Evolutionary conservation across 2,113 vertebrate species (phyloP).

Genomic region (Origma solitaria): DNA sequence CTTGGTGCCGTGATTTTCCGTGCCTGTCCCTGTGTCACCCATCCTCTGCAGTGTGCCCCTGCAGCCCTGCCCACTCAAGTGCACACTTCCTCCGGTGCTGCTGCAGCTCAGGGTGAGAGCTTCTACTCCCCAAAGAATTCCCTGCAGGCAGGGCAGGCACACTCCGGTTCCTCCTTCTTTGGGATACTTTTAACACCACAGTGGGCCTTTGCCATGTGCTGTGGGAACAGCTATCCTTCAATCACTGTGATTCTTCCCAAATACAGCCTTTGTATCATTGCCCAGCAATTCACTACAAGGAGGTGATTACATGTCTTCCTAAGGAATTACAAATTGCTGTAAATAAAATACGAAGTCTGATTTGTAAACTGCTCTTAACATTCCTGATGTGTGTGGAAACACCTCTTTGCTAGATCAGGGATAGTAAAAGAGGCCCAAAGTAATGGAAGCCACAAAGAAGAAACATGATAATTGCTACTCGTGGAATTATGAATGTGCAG

Average conservation of each 20-base stretch:
- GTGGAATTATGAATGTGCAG: neutral
- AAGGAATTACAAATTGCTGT: neutral
- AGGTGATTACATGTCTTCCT: neutral
- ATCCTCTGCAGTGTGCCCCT: neutral
- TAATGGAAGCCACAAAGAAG: neutral
- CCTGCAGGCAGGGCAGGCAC: neutral
- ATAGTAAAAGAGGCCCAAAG: neutral
- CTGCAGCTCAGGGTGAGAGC: neutral
- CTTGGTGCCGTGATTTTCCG: neutral
- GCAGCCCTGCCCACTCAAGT: neutral
- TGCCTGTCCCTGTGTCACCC: neutral
- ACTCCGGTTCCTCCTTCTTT: neutral
- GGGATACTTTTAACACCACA: neutral
- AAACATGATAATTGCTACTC: fast-evolving
- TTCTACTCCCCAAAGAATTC: neutral
- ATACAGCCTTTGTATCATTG: neutral
- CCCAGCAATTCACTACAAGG: neutral
- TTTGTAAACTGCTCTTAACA: neutral
- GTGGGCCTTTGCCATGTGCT: neutral
- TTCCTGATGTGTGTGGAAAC: neutral
- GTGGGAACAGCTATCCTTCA: neutral
- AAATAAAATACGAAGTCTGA: neutral
- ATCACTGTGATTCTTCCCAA: neutral
- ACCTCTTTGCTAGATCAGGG: neutral
- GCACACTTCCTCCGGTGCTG: fast-evolving